Evolutionary conservation across 2,113 vertebrate genomes (phyloP), one percentile per base, ranked within the genome.

Genomic region (Gasterosteus aculeatus): DNA sequence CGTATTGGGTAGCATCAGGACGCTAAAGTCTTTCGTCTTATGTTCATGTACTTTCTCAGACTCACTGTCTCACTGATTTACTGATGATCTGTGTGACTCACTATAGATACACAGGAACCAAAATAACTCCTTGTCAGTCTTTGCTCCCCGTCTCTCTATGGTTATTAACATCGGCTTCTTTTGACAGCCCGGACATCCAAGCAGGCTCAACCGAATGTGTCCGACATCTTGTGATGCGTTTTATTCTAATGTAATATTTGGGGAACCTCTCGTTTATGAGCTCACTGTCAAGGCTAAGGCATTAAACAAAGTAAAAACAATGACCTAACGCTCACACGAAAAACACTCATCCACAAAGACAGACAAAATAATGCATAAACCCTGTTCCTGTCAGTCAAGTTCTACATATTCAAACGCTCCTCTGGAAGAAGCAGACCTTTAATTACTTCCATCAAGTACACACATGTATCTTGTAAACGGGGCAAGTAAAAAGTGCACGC

Each of bases 401-500:
- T 73, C 58, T 15, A 49, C 29, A 51, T 57, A 54, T 85, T 81
- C 53, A 62, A 69, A 75, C 63, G 53, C 51, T 79, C 15, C 16
- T 58, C 57, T 51, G 2, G 41, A 46, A 64, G 54, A 57, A 33
- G 35, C 31, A 66, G 22, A 80, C 46, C 67, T 71, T 41, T 61
- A 82, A 85, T 82, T 74, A 84, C 51, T 46, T 78, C 14, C 26
- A 70, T 47, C 33, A 62, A 72, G 38, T 54, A 41, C 26, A 62
- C 63, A 76, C 69, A 70, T 15, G 29, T 16, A 19, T 46, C 1
- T 49, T 72, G 49, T 53, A 53, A 68, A 77, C 42, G 19, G 56
- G 61, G 57, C 41, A 63, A 66, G 69, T 11, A 60, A 72, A 69
- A 66, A 26, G 35, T 15, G 10, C 58, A 70, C 74, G 51, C 41